phyloP scores from a whole-genome alignment of 2,888 invertebrate genomes.

The Rhimphoctona megacephalus region DNA sequence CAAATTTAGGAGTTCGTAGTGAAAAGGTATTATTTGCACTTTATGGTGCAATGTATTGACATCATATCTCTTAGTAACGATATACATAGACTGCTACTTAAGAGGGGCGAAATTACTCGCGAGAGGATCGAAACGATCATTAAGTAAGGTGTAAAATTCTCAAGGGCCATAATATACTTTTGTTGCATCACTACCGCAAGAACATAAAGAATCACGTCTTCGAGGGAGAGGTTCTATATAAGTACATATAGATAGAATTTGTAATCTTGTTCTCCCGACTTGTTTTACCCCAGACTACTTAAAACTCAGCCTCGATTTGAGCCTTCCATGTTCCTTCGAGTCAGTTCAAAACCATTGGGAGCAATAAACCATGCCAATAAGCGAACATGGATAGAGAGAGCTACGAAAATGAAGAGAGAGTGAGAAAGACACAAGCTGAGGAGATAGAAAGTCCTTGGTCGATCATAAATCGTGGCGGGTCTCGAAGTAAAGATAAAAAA shows the following conservation, averaged over 20 bases:
- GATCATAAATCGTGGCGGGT: slow-evolving; percentile 56
- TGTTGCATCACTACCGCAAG: not conserved
- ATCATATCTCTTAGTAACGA: not conserved
- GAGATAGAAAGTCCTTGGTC: slow-evolving; percentile 46
- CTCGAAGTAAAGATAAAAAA: slow-evolving; percentile 50
- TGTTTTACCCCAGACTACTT: slow-evolving; percentile 13
- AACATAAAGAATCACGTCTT: not conserved
- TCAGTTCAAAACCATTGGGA: slow-evolving; percentile 51
- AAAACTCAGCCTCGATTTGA: slow-evolving; percentile 3
- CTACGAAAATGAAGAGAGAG: slow-evolving; percentile 27
- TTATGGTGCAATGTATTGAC: not conserved
- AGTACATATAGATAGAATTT: not conserved
- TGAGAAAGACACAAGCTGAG: slow-evolving; percentile 25
- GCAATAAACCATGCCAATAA: slow-evolving; percentile 49
- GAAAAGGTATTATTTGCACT: not conserved
- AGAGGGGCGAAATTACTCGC: not conserved
- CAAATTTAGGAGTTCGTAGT: not conserved
- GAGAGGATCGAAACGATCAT: not conserved
- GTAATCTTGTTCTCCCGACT: not conserved
- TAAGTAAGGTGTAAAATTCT: slow-evolving; percentile 11
- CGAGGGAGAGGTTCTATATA: not conserved
- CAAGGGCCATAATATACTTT: not conserved
- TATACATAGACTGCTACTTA: slow-evolving; percentile 3
- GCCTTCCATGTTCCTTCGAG: slow-evolving; percentile 20
- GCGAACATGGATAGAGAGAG: slow-evolving; percentile 42